A percentile compares a stretch with the other conserved stretches of the same genome.
These are phyloP conservation scores for Empis stercorea DNA, from an alignment of 2,888 invertebrate genomes.

Conservation along the genomic window DNA sequence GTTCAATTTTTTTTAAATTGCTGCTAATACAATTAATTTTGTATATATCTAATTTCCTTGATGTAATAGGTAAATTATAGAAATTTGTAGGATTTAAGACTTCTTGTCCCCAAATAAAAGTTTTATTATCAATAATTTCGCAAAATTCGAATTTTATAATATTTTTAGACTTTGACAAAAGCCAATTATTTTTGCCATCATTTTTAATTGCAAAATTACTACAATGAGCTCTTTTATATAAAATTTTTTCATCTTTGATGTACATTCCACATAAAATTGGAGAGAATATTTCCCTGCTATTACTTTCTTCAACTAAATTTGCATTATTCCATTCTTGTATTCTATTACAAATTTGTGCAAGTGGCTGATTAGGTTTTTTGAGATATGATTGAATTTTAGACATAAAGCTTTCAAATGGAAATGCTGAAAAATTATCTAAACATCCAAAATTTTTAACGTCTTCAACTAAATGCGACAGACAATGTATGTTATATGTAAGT, in stretches of 20 bases:
- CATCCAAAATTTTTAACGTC: slow-evolving; percentile 13
- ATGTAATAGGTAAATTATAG: neutral
- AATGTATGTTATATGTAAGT: slow-evolving; percentile 16
- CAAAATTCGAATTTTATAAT: neutral
- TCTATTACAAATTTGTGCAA: slow-evolving; percentile 15
- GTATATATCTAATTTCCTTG: neutral
- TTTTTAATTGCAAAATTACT: neutral
- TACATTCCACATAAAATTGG: neutral
- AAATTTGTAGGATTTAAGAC: neutral
- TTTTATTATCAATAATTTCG: neutral
- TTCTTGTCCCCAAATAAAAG: neutral
- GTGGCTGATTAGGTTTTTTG: slow-evolving; percentile 10
- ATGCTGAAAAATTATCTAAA: slow-evolving; percentile 16
- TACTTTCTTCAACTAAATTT: neutral
- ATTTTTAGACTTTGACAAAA: neutral
- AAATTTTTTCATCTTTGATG: neutral
- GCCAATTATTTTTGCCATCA: neutral
- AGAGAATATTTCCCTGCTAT: neutral
- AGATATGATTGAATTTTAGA: neutral
- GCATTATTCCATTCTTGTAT: slow-evolving; percentile 1
- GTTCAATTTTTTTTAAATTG: too few relatives aligned
- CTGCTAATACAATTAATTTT: neutral
- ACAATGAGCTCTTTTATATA: neutral
- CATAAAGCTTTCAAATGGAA: slow-evolving; percentile 16
- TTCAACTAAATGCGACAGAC: slow-evolving; percentile 15